Base-by-base conservation (phyloP, 2,888 invertebrate species). In the Leucoma salicis region DNA sequence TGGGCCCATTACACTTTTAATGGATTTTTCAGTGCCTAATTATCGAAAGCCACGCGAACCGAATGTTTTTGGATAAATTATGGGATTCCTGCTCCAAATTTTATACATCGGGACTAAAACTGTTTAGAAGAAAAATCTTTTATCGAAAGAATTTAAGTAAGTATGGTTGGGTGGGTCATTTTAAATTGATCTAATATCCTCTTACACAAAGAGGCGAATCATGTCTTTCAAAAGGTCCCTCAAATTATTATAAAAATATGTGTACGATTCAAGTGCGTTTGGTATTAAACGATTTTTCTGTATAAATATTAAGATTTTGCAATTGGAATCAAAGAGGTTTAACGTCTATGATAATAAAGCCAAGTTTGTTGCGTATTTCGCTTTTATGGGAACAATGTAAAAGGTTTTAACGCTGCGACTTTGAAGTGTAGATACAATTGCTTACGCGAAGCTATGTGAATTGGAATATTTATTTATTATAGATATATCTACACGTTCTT, bases 21-120 rank as follows among this genome's bases (percentile, higher is more conserved):
- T 70, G 71, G 69, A 64, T 74, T 74, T 70, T 70, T 66, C 56
- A 62, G 55, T 57, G 63, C 59, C 60, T 74, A 74, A 79, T 79
- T 78, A 78, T 76, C 65, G 65, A 38, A 41, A 50, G 62, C 69
- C 58, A 64, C 63, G 59, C 59, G 55, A 70, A 75, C 68, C 56
- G 58, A 55, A 55, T 57, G 62, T 58, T 56, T 42, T 53, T 47
- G 49, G 43, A 35, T 44, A 52, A 60, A 38, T 60, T 53, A 61
- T 46, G 29, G 32, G 12, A 11, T 8, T 33, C 35, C 11, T 12
- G 21, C 6, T 11, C 27, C 4, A 14, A 11, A 33, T 12, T 27
- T 5, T 27, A 27, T 3, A 27, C 27, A 5, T n/a, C n/a, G n/a
- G n/a, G n/a, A n/a, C n/a, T n/a, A n/a, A n/a, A n/a, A n/a, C n/a